Conservation (phyloP, 2,113 vertebrate species). For the Probosciger aterrimus region DNA sequence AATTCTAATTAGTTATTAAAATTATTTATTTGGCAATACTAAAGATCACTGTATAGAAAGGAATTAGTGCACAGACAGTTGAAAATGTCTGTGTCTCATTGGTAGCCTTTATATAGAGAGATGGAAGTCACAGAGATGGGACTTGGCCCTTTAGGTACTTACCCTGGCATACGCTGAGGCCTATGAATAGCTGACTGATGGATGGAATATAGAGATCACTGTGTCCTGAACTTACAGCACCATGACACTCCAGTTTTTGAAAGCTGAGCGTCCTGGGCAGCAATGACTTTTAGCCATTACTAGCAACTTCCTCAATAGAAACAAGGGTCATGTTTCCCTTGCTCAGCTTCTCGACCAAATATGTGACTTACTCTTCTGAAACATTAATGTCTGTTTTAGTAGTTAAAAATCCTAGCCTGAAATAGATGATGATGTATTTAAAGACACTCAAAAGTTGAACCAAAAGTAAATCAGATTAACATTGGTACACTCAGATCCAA, state of each 20-base stretch:
- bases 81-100: background rate
- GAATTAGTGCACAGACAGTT: background rate
- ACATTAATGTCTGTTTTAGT: background rate
- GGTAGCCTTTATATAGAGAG: background rate
- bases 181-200: background rate
- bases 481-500: background rate
- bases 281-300: background rate
- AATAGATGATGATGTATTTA: background rate
- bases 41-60: background rate
- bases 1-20: background rate
- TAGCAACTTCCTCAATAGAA: background rate
- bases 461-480: background rate
- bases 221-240: background rate
- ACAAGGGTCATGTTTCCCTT: background rate
- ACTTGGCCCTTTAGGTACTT: background rate
- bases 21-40: background rate
- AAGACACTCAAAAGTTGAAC: background rate
- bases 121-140: background rate
- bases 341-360: background rate
- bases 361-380: background rate
- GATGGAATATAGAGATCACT: background rate
- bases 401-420: background rate
- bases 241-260: background rate
- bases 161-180: background rate
- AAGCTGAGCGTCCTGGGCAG: background rate